Base-by-base conservation (phyloP, 2,888 invertebrate species). In the Laothoe populi region DNA sequence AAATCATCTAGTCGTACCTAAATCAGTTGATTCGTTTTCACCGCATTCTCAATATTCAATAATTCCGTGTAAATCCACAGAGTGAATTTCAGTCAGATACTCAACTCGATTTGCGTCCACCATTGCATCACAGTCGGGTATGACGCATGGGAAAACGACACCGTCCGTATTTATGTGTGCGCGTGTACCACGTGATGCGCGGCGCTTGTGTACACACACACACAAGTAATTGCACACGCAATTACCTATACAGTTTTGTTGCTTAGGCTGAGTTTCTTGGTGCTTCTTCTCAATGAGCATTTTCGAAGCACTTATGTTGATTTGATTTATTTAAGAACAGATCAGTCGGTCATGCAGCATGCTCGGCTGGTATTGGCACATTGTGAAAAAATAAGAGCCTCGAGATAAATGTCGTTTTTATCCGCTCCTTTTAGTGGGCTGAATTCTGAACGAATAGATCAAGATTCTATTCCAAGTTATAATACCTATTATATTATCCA, bases 131-230 rank as follows among this genome's bases (percentile, higher is more conserved):
- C 70, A 75, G 70, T 71, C 69, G 66, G 67, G 71, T 68, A 80
- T 84, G 82, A 84, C 82, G 83, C 79, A 83, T 80, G 75, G 77
- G 73, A 81, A 80, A 71, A 73, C 74, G 78, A 82, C 77, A 82
- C 76, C 70, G 69, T 59, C 35, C 19, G 53, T 53, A 35, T 53
- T 5, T 42, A 26, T 61, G 48, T 40, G 45, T 60, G 46, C 44
- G 57, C 38, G 21, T 21, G 16, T 44, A 19, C 64, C 68, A 48
- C 26, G 19, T 40, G 48, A 60, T 23, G 63, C 62, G 67, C 61
- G 64, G 63, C 63, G 63, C 4, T 3, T 53, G 53, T 59, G 31
- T 31, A 35, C 35, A n/a, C n/a, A n/a, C n/a, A n/a, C n/a, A n/a
- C n/a, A n/a, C n/a, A n/a, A n/a, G n/a, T n/a, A n/a, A n/a, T n/a